Evolutionary conservation across 2,113 vertebrate species (phyloP), one percentile per base, ranked within the genome.

Genomic region (Heloderma charlesbogerti): DNA sequence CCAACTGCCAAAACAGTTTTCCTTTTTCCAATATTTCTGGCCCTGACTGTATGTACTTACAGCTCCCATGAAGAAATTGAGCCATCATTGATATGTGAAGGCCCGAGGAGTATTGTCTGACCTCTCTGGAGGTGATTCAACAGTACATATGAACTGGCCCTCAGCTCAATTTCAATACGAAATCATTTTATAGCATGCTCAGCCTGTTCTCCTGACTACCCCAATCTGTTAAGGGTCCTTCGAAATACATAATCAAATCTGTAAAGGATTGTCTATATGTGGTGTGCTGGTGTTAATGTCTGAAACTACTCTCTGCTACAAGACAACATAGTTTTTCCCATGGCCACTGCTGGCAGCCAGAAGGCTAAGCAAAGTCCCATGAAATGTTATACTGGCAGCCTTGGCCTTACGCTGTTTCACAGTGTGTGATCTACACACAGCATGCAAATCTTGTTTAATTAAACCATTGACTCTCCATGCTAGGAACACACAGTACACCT

Each of bases 371-470:
- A 54, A 34, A 87, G 45, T 57, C 75, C n/a, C 57, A 54, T 51
- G 57, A 51, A 90, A 71, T 37, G 27, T 72, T 80, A 57, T 80
- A 71, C 45, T 34, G n/a, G 77, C 89, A 86, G 74, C 27, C 75
- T 57, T 86, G 63, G 67, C 88, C 84, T 89, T 84, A 74, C 77
- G 67, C 57, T 83, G 45, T 83, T 83, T 82, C 67, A 67, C 81
- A 67, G 84, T 48, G 60, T 86, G 83, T 31, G 34, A 79, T 80
- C 51, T 86, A 81, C 83, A 82, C 37, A 25, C 54, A 31, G 54
- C 69, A 87, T 82, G 91, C 91, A 86, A 86, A 80, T 74, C 82
- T 87, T 66, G 78, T 86, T 89, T 83, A 92, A 92, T 92, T 92
- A 92, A 92, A 87, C 45, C 67, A 82, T 83, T 92, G 91, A 89